A percentile compares a stretch with the other conserved stretches of the same genome.
These are phyloP conservation scores for Silurus lanzhouensis DNA, from an alignment of 2,797 vertebrate genomes.

Conservation along the genomic window DNA sequence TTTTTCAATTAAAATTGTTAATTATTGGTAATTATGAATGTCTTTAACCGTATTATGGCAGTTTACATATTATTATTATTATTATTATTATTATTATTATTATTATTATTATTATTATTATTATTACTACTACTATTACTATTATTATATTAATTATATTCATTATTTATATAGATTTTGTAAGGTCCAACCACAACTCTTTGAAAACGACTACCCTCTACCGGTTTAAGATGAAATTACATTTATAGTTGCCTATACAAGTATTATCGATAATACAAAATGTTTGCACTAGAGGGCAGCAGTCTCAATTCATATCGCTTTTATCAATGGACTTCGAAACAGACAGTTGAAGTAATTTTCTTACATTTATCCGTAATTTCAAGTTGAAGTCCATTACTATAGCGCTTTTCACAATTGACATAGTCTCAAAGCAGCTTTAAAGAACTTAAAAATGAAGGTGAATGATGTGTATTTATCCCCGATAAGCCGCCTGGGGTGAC, in stretches of 20 bases:
- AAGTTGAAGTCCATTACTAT: too few species aligned
- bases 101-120: not conserved
- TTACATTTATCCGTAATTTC: too few species aligned
- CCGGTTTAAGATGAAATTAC: not conserved
- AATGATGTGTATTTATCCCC: too few species aligned
- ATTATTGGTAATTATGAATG: not conserved
- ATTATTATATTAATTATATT: not conserved
- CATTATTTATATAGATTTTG: not conserved
- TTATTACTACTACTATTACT: too few species aligned
- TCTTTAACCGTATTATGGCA: not conserved
- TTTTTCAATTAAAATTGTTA: not conserved
- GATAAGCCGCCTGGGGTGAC: too few species aligned
- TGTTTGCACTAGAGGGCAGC: slow-evolving; percentile 2
- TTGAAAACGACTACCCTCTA: not conserved
- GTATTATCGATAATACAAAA: not conserved
- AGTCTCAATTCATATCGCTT: not conserved
- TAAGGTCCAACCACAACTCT: not conserved
- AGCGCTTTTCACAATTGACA: too few species aligned
- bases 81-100: not conserved
- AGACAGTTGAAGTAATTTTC: not conserved
- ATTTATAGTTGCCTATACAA: not conserved
- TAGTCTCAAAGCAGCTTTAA: too few species aligned
- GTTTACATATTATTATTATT: not conserved
- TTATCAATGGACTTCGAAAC: not conserved
- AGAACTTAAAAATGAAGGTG: too few species aligned